Conservation (phyloP, 2,113 vertebrate genomes). For the Laticauda laticaudata region DNA sequence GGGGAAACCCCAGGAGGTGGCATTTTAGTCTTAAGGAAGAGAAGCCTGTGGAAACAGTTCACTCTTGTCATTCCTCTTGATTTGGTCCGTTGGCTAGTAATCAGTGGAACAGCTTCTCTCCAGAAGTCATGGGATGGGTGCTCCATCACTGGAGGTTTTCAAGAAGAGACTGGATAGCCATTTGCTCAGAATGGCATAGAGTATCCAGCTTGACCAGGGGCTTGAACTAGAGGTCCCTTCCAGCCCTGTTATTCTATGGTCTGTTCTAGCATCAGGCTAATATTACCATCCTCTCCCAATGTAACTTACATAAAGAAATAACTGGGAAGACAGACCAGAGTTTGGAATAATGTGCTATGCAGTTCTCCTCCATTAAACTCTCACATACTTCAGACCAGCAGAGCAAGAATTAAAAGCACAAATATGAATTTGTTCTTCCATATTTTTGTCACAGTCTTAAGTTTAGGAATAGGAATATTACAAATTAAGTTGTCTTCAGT, state of each 20-base stretch:
- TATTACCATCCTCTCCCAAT: background rate
- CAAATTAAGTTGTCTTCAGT: background rate
- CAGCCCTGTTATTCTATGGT: no score
- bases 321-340: background rate
- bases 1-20: background rate
- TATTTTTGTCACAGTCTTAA: background rate
- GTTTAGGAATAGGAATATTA: background rate
- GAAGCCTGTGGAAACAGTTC: background rate
- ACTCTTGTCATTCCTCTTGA: background rate
- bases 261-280: background rate
- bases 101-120: background rate
- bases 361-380: background rate
- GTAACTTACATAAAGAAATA: background rate
- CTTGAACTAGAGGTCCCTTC: no score
- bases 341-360: background rate
- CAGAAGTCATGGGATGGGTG: background rate
- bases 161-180: background rate
- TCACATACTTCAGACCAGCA: background rate
- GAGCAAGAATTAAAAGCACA: background rate
- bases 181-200: background rate
- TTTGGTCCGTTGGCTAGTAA: background rate
- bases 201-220: no score
- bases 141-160: background rate
- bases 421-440: background rate
- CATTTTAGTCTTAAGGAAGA: background rate